Evolutionary conservation across 2,113 vertebrate species (phyloP), one percentile per base, ranked within the genome.

Genomic region (Melanotaenia duboulayi): DNA sequence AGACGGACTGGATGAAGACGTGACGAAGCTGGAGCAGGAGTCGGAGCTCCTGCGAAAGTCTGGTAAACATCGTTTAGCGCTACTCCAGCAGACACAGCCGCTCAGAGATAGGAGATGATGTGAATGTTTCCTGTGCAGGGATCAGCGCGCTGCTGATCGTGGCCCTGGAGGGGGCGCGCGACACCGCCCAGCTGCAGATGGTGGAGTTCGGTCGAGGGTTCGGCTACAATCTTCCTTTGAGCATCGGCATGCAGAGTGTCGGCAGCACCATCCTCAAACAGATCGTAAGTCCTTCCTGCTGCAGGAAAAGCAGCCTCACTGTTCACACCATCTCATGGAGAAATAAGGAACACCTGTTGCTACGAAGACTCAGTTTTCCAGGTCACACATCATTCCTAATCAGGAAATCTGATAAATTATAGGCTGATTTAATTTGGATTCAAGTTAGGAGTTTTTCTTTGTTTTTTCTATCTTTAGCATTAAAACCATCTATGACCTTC

Each of bases 171-270:
- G 93, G 91, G 17, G 85, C 58, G 1, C 84, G 71, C 11, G 87
- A 93, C 40, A 44, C 92, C 48, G 71, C 81, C 42, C 92, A 94
- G 51, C 91, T 98, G 64, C 94, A 93, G 87, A 93, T 94, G 86
- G 71, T 96, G 50, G 95, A 97, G 76, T 98, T 96, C 68, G 97
- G 96, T 17, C 90, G 96, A 87, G 96, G 97, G 0, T 95, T 96
- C 58, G 81, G 71, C 1, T 96, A 96, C 86, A 90, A 79, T 0
- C 78, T 94, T 28, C 95, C 91, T 48, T 88, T 97, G 69, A 94
- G 85, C 58, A 86, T 95, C 75, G 87, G 86, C 50, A 95, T 96
- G 91, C 77, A 12, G 13, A 92, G 92, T 32, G 79, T 97, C 55
- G 93, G 88, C 56, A 92, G 69, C 61, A 35, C 82, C 66, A 56